These are phyloP conservation scores for Falco concolor DNA, from an alignment of 2,797 vertebrate species.

Conservation along the genomic window DNA sequence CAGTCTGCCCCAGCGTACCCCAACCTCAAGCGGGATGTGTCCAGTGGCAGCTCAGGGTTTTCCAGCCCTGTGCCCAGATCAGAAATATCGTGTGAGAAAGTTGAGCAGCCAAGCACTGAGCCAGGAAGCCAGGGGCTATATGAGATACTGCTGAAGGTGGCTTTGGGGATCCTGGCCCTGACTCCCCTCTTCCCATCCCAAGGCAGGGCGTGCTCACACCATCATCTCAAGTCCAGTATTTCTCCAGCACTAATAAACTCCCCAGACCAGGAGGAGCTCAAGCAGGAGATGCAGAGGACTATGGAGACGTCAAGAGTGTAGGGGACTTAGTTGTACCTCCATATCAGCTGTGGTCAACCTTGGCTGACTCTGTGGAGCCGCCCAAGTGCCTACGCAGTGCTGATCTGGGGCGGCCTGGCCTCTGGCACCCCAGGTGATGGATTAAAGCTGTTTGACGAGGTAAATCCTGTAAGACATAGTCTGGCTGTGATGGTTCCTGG, in stretches of 20 bases:
- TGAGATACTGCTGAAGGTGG: neutral
- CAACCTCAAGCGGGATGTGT: neutral
- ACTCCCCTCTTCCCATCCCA: neutral
- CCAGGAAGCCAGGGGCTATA: neutral
- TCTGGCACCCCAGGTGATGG: neutral
- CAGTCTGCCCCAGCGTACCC: neutral
- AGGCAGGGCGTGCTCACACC: neutral
- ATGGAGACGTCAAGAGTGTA: neutral
- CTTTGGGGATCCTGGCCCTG: neutral
- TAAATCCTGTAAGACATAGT: neutral
- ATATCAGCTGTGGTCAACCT: neutral
- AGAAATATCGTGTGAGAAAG: neutral
- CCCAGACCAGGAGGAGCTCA: neutral
- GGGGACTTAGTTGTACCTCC: neutral
- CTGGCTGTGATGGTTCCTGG: neutral
- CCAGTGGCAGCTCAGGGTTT: neutral
- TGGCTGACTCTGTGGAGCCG: neutral
- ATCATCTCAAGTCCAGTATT: neutral
- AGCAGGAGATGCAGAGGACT: neutral
- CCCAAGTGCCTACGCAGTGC: rapidly evolving
- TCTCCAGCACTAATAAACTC: neutral
- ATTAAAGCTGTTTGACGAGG: neutral
- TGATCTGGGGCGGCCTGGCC: neutral
- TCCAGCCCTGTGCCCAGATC: rapidly evolving
- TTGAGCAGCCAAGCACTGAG: neutral